Base-by-base conservation (phyloP, 2,113 vertebrate species). In the Chaetops frenatus region DNA sequence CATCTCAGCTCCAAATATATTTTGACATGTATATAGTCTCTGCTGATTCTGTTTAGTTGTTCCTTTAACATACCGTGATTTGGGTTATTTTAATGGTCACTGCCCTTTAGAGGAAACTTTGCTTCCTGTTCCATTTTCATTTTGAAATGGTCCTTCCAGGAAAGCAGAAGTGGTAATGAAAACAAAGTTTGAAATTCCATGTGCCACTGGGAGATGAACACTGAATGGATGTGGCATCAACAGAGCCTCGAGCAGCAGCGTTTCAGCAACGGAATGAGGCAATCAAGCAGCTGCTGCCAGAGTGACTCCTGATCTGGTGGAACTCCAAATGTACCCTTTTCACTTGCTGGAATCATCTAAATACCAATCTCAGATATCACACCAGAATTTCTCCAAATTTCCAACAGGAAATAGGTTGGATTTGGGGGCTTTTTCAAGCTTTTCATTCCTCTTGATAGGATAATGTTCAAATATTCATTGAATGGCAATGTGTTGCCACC, bases 351-450 rank as follows among this genome's bases (percentile, higher is more conserved):
- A 90, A 53, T 57, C 40, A 80, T 79, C 42, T 83, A 28, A 79
- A 65, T 65, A 35, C 35, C 42, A 53, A 0, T 38, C 64, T 88
- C 58, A 25, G 45, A 66, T 78, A 74, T 73, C 40, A 20, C 24
- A 56, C 20, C 47, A 92, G 2, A 0, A 1, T 33, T 77, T 50
- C 44, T 60, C 11, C 27, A 67, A 10, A 79, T 88, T 88, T 88
- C 17, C 42, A 35, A 50, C 17, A 31, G 7, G 29, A n/a, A 73
- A 82, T 61, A 65, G 10, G 44, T 50, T 3, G 1, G 2, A 31
- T 14, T 53, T 1, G 2, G 3, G 3, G 1, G 2, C 0, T 28
- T n/a, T 31, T 76, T 61, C 51, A 31, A 40, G 29, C 0, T 4
- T 54, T 38, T 62, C 16, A 8, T 65, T 90, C 25, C 4, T 69